phyloP scores from a whole-genome alignment of 2,113 vertebrate species.

The Fregata magnificens region DNA sequence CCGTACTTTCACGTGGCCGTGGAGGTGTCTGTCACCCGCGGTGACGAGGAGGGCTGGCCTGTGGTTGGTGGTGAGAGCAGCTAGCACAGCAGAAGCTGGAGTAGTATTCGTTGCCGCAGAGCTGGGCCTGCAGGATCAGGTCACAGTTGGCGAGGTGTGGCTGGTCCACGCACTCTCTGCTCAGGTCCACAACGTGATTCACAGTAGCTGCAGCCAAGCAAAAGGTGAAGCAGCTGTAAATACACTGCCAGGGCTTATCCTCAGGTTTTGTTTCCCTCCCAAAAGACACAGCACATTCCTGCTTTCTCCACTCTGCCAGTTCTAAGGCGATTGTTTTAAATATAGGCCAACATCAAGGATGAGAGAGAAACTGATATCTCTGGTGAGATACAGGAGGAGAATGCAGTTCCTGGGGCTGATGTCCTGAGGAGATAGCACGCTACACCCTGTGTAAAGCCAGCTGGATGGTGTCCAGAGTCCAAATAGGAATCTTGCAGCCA shows the following conservation, averaged over 20 bases:
- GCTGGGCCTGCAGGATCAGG: conserved; percentile 88
- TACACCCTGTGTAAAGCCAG: not conserved
- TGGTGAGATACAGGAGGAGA: not conserved
- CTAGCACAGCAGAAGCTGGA: conserved; percentile 96
- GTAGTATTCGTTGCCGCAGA: conserved; percentile 89
- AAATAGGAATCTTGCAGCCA: not conserved
- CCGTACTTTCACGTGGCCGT: accelerated
- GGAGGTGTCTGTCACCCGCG: not conserved
- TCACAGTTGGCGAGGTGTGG: conserved; percentile 92
- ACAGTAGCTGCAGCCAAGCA: not conserved
- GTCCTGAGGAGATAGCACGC: not conserved
- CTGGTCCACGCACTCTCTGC: conserved; percentile 85
- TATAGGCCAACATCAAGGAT: not conserved
- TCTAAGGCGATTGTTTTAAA: not conserved
- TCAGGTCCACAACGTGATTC: not conserved
- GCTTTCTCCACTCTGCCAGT: not conserved
- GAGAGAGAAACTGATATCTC: not conserved
- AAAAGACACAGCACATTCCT: not conserved
- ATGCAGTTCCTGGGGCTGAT: not conserved
- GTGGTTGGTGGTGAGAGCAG: conserved; percentile 73
- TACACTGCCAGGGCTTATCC: not conserved
- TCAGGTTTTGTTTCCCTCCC: not conserved
- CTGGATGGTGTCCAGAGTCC: not conserved
- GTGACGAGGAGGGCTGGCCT: not conserved
- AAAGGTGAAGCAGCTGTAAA: not conserved